phyloP scores from a whole-genome alignment of 2,113 vertebrate species.

The Falco punctatus region DNA sequence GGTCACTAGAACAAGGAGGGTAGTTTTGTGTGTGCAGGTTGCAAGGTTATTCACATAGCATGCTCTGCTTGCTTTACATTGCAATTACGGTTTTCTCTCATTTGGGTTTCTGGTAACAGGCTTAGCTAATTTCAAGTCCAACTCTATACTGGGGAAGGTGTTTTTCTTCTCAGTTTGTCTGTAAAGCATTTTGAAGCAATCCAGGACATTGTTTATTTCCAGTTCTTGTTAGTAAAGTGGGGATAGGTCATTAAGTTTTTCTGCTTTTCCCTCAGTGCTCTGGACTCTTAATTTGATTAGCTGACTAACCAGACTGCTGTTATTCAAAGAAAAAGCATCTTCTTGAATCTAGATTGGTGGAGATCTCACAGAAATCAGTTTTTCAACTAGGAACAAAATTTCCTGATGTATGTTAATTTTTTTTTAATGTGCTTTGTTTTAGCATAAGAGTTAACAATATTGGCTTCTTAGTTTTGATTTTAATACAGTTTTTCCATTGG shows the following conservation, averaged over 20 bases:
- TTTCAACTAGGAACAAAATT: constrained; percentile 33
- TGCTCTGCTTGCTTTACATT: background rate
- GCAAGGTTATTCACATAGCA: background rate
- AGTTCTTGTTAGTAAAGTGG: background rate
- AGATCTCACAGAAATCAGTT: background rate
- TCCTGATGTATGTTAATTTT: background rate
- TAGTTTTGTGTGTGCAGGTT: background rate
- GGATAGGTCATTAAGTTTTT: background rate
- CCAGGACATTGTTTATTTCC: fast-evolving
- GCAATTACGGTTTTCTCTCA: background rate
- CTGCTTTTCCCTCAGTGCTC: background rate
- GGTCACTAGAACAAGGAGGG: background rate
- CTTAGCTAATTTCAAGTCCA: background rate
- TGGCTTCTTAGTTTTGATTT: background rate
- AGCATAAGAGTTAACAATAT: background rate
- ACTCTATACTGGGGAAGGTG: background rate
- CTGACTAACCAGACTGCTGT: background rate
- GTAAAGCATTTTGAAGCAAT: background rate
- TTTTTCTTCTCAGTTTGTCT: background rate
- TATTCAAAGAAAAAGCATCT: background rate
- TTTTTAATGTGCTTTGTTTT: constrained; percentile 28
- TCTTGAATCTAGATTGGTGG: constrained; percentile 47
- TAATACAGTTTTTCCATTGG: background rate
- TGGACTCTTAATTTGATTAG: background rate
- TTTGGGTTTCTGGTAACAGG: background rate